A percentile compares a stretch with the other conserved stretches of the same genome.
Evolutionary conservation across 2,797 vertebrate genomes (phyloP).

Genomic region (Cyclopterus lumpus): DNA sequence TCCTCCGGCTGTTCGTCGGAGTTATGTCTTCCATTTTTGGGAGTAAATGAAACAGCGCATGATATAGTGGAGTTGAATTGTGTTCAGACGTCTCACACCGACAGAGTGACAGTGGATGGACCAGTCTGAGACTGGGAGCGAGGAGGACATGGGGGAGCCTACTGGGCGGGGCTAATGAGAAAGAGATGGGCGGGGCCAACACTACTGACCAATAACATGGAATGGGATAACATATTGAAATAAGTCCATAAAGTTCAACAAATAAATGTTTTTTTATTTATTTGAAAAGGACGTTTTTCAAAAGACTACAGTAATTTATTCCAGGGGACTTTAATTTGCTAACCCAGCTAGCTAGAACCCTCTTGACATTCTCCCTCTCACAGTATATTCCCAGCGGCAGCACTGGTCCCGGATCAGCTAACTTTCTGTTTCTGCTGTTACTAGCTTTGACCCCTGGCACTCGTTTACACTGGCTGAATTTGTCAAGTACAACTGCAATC

Average conservation of each 20-base stretch:
- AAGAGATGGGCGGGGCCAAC: conserved; percentile 43
- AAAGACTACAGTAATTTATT: not conserved
- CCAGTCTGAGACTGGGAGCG: not conserved
- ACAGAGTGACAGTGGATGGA: not conserved
- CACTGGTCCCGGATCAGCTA: no score
- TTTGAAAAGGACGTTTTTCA: not conserved
- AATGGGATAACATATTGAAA: not conserved
- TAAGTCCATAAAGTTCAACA: not conserved
- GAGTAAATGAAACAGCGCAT: fast-evolving
- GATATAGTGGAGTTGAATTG: no score
- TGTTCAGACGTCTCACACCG: not conserved
- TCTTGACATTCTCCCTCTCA: no score
- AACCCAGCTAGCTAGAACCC: no score
- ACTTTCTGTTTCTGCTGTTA: no score
- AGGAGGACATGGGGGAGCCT: not conserved
- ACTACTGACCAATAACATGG: conserved; percentile 12
- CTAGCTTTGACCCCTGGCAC: no score
- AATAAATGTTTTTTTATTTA: no score
- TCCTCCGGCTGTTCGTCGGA: not conserved
- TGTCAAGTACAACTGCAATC: not conserved
- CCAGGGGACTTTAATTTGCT: not conserved
- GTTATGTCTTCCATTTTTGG: conserved; percentile 12
- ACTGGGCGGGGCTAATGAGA: conserved; percentile 21
- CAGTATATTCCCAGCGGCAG: no score
- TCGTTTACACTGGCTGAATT: not conserved